Percentiles rank a stretch among this genome's conserved stretches.
Conservation (phyloP, 2,797 vertebrate species). For the Iguana delicatissima region DNA sequence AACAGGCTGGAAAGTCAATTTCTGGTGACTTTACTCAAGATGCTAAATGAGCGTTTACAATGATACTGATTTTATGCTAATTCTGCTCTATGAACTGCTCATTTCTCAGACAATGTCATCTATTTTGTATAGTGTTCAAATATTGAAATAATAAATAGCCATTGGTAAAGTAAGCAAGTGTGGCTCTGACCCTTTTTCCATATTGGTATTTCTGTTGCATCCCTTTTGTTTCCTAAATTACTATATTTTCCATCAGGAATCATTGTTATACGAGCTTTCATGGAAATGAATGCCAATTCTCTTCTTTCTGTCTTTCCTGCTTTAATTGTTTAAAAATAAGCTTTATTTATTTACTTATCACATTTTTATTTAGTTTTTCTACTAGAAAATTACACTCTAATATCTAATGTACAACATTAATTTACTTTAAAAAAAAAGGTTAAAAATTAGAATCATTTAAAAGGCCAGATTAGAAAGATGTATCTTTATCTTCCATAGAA, state of each 20-base stretch:
- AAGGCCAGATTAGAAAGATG: too few relatives aligned
- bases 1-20: constrained; percentile 16
- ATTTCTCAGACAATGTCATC: background rate
- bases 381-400: too few relatives aligned
- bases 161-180: constrained; percentile 26
- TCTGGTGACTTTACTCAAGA: constrained; percentile 2
- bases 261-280: background rate
- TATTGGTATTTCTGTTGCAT: background rate
- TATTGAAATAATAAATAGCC: constrained; percentile 22
- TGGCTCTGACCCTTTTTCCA: background rate
- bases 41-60: background rate
- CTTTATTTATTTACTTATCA: too few relatives aligned
- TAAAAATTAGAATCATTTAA: too few relatives aligned
- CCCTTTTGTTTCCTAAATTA: background rate
- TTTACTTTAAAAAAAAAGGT: too few relatives aligned
- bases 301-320: background rate
- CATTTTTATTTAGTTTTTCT: background rate
- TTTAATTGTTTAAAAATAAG: constrained; percentile 2
- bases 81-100: background rate
- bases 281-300: background rate
- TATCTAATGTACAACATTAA: too few relatives aligned
- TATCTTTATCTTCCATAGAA: too few relatives aligned
- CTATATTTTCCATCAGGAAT: background rate
- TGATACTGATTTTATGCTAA: background rate
- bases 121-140: constrained; percentile 9